These are phyloP conservation scores for Harpalus rufipes DNA, from an alignment of 2,888 invertebrate genomes.

Conservation along the genomic window DNA sequence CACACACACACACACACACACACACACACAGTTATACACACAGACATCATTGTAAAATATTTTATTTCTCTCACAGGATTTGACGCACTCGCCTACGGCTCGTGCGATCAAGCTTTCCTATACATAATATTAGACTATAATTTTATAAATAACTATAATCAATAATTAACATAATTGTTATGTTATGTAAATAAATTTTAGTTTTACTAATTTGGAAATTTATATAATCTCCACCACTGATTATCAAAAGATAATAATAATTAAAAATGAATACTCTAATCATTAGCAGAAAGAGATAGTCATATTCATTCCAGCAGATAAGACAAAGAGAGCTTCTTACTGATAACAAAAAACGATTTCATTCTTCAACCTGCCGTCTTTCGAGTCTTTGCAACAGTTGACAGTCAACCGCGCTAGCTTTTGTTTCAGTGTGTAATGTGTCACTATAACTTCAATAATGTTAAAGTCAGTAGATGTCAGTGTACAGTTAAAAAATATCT, in stretches of 20 bases:
- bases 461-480: constrained; percentile 61
- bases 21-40: too few relatives aligned
- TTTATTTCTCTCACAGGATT: too few relatives aligned
- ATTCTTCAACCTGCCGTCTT: constrained; percentile 43
- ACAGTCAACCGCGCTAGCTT: constrained; percentile 30
- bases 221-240: constrained; percentile 4
- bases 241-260: constrained; percentile 31
- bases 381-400: constrained; percentile 30
- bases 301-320: constrained; percentile 32
- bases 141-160: too few relatives aligned
- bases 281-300: constrained; percentile 36
- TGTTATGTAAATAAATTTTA: background rate
- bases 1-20: too few relatives aligned
- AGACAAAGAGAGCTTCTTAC: constrained; percentile 1
- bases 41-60: too few relatives aligned
- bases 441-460: constrained; percentile 5
- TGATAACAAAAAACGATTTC: constrained; percentile 30
- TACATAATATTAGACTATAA: too few relatives aligned
- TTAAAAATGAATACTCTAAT: constrained; percentile 45
- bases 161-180: background rate
- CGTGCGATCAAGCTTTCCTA: too few relatives aligned
- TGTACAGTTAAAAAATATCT: constrained; percentile 57
- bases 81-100: too few relatives aligned
- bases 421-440: constrained; percentile 29
- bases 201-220: background rate